Evolutionary conservation across 2,797 vertebrate genomes (phyloP), one percentile per base, ranked within the genome.

Genomic region (Carduelis carduelis): DNA sequence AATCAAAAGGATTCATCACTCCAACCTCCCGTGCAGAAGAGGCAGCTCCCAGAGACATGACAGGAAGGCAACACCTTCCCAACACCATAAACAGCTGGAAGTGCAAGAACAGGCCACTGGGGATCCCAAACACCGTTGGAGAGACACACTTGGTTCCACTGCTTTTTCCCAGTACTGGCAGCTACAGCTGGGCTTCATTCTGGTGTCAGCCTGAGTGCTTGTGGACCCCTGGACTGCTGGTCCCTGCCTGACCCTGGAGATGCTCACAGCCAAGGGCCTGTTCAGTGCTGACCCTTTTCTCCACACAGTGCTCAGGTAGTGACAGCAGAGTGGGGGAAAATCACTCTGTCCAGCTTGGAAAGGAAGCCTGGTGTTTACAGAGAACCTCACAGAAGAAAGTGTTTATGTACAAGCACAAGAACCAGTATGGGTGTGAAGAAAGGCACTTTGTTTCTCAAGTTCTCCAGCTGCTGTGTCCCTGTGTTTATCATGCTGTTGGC

Each of bases 1-100:
- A 82, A 24, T n/a, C 50, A 82, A 68, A 92, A 82, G 6, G 69
- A 60, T 34, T 81, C 35, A 52, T 61, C 43, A 19, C 65, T 79
- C 35, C 52, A 41, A 35, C 80, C 78, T 94, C 91, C 46, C 11
- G 24, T 89, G 95, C 78, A 43, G 49, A 74, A 87, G 81, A 95
- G 84, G 78, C 70, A 61, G 79, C 89, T 87, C 84, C 76, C 76
- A 72, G 85, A 78, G 71, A 28, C 55, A 37, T 0, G 3, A 17
- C 15, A 34, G 79, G 83, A 90, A 55, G 35, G 52, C 1, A 11
- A 22, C 7, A 13, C 9, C 5, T 39, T 75, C 90, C 86, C 6
- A 15, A 77, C 55, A 71, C 85, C 75, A 16, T 1, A 12, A 74
- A 87, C 84, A 88, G 83, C 15, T 87, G 83, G 93, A 91, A 95